Evolutionary conservation across 2,113 vertebrate species (phyloP).

Genomic region (Eonycteris spelaea): DNA sequence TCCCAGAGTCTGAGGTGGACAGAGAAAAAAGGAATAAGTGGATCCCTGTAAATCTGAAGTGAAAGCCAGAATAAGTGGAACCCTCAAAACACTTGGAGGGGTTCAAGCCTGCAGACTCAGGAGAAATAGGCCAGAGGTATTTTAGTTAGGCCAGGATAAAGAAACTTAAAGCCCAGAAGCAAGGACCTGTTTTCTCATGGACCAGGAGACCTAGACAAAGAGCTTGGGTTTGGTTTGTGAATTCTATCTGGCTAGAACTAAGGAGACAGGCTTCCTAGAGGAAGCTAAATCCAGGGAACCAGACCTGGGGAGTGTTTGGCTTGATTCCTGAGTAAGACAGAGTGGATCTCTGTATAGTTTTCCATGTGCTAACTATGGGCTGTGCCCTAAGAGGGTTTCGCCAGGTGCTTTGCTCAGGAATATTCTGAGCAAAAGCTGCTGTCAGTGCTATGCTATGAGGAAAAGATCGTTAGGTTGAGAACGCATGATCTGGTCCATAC

Average conservation of each 20-base stretch:
- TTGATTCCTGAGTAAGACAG: not conserved
- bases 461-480: not conserved
- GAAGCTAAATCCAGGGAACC: not conserved
- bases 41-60: not conserved
- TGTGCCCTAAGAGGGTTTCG: not conserved
- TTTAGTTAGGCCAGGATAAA: not conserved
- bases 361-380: not conserved
- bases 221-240: constrained; percentile 6
- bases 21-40: not conserved
- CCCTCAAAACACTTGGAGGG: not conserved
- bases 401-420: not conserved
- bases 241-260: not conserved
- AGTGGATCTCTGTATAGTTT: not conserved
- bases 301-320: not conserved
- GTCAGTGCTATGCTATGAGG: not conserved
- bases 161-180: not conserved
- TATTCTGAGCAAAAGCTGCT: not conserved
- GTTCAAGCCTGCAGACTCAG: not conserved
- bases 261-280: not conserved
- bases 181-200: not conserved
- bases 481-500: not conserved
- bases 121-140: not conserved
- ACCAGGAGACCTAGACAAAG: not conserved
- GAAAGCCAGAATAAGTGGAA: not conserved
- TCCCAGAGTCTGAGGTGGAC: not conserved